phyloP scores from a whole-genome alignment of 2,113 vertebrate genomes.

The Epinephelus fuscoguttatus region DNA sequence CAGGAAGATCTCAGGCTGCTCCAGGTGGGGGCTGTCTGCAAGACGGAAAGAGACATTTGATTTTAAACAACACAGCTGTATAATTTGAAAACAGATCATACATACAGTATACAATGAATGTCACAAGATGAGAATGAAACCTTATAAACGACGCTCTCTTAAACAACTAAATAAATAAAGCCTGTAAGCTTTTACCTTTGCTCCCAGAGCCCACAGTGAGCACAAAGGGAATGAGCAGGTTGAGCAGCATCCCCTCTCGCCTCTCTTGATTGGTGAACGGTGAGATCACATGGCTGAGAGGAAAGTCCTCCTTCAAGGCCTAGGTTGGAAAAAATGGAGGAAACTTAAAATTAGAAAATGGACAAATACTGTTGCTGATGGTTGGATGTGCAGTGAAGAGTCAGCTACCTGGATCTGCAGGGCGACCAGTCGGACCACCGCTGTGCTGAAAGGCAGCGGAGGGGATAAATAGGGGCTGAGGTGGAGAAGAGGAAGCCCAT shows the following conservation, averaged over 20 bases:
- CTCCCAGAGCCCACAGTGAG: slow-evolving; percentile 98
- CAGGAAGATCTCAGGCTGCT: slow-evolving; percentile 95
- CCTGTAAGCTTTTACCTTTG: slow-evolving; percentile 88
- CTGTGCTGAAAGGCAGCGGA: slow-evolving; percentile 98
- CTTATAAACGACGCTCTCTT: too few species aligned
- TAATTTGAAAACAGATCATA: too few species aligned
- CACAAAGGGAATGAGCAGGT: slow-evolving; percentile 98
- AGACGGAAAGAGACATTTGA: background rate
- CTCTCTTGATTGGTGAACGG: slow-evolving; percentile 99
- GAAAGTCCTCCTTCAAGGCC: slow-evolving; percentile 99
- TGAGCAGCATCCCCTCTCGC: slow-evolving; percentile 99
- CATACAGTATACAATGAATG: too few species aligned
- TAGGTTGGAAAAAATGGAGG: slow-evolving; percentile 61
- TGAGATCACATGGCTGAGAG: slow-evolving; percentile 98
- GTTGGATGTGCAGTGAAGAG: background rate
- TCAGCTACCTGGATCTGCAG: slow-evolving; percentile 96
- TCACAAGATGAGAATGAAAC: too few species aligned
- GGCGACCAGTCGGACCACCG: slow-evolving; percentile 97
- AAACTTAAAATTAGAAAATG: background rate
- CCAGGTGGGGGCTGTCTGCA: slow-evolving; percentile 95
- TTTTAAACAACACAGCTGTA: background rate
- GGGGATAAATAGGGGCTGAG: slow-evolving; percentile 99
- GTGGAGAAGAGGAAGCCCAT: slow-evolving; percentile 98
- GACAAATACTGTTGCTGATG: background rate
- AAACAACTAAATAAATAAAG: too few species aligned